Evolutionary conservation across 1,140 invertebrate genomes (phyloP), one percentile per base, ranked within the genome.

Genomic region (Brachionus sp.): DNA sequence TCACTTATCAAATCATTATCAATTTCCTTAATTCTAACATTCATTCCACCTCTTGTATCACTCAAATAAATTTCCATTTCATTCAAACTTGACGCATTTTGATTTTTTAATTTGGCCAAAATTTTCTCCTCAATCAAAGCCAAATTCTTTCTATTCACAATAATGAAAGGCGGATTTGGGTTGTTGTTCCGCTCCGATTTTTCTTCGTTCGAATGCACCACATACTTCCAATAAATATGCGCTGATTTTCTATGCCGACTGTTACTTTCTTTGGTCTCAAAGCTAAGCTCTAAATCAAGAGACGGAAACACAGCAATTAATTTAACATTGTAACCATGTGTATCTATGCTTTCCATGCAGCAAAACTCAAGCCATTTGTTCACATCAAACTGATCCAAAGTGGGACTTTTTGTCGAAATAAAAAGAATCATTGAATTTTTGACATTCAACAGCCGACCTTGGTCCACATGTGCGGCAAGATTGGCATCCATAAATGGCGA

Each of bases 291-390:
- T 1, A 75, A 46, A 75, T 46, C 1, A 3, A 75, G 25, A 29
- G n/a, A 10, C 1, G 70, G 70, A 10, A 75, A 75, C 6, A 39
- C 37, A 0, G 39, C 39, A 5, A 75, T 33, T 3, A 75, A 75
- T 75, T 33, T 50, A 25, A 75, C 44, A 29, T n/a, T 75, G 29
- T 75, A 75, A 9, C 70, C 39, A 50, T 66, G 64, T 3, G 25
- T 1, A 2, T 75, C 70, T 13, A 4, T 46, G 44, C 44, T 46
- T 29, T 75, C 70, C 70, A 75, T 50, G n/a, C 70, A 75, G 4
- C 37, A 44, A 75, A 25, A 75, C 10, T 75, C 70, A 46, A 75
- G 70, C 70, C 70, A 75, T 25, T 75, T 75, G 42, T 75, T 75
- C 7, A 75, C 0, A 29, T 75, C 70, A 75, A 75, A 75, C 12